Evolutionary conservation across 2,888 invertebrate genomes (phyloP).

Genomic region (Caenorhabditis auriculariae): DNA sequence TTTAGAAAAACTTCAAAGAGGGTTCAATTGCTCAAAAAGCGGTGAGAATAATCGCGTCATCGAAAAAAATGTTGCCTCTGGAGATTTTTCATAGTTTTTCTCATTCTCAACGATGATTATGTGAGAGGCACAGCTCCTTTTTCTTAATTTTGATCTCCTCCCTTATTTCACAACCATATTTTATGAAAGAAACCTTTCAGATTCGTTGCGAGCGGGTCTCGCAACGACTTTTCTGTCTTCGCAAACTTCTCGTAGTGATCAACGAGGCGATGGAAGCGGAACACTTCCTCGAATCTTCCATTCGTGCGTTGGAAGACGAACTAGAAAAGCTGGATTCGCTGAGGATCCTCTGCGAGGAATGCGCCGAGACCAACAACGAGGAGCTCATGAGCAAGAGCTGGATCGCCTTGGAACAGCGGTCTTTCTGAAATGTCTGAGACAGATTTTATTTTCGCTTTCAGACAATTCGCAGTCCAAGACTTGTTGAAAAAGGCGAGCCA

Average conservation of each 20-base stretch:
- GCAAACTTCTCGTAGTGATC: slow-evolving; percentile 26
- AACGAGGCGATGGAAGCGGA: slow-evolving; percentile 21
- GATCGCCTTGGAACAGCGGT: slow-evolving; percentile 35
- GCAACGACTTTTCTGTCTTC: slow-evolving; percentile 25
- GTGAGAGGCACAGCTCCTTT: not conserved
- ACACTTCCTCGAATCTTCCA: not conserved
- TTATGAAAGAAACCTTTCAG: slow-evolving; percentile 6
- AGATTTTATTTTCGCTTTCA: too few relatives aligned
- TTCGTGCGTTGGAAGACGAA: too few relatives aligned
- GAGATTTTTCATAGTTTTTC: too few relatives aligned
- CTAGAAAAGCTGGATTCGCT: slow-evolving; percentile 25
- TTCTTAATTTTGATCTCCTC: not conserved
- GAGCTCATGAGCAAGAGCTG: slow-evolving; percentile 34
- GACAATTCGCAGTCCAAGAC: slow-evolving; percentile 23
- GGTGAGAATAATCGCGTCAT: too few relatives aligned
- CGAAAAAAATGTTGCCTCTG: too few relatives aligned
- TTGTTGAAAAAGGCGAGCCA: slow-evolving; percentile 21
- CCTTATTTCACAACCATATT: not conserved
- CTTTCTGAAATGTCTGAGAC: too few relatives aligned
- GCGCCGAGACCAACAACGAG: slow-evolving; percentile 23
- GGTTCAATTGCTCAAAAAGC: too few relatives aligned
- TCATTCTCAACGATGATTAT: not conserved
- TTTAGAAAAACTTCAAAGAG: too few relatives aligned
- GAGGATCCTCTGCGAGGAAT: slow-evolving; percentile 31
- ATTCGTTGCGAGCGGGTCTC: slow-evolving; percentile 37